Percentiles rank a stretch among this genome's conserved stretches.
These are phyloP conservation scores for Tiaroga cobitis DNA, from an alignment of 2,797 vertebrate species.

Conservation along the genomic window DNA sequence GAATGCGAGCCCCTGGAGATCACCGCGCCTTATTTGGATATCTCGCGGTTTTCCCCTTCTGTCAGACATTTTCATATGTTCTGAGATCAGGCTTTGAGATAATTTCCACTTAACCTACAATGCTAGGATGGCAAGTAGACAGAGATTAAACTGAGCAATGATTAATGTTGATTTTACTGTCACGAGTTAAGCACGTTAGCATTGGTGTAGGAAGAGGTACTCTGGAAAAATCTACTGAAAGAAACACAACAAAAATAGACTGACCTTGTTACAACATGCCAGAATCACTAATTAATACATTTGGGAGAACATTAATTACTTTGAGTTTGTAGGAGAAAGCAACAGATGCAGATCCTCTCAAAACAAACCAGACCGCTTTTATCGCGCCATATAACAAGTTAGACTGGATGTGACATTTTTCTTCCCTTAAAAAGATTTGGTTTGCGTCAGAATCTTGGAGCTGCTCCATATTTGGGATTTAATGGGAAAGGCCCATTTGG, in stretches of 20 bases:
- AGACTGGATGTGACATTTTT: conserved; percentile 18
- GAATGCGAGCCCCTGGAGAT: conserved; percentile 21
- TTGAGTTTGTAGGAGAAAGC: not conserved
- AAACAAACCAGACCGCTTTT: conserved; percentile 11
- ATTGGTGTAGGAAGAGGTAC: not conserved
- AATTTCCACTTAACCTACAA: not conserved
- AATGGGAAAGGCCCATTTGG: conserved; percentile 42
- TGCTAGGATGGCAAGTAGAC: not conserved
- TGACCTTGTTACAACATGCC: conserved; percentile 25
- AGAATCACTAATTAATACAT: conserved; percentile 22
- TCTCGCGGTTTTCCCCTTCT: conserved; percentile 11
- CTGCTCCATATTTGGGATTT: conserved; percentile 41
- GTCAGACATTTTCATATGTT: conserved; percentile 6
- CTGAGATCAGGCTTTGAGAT: conserved; percentile 25
- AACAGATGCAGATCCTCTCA: conserved; percentile 3
- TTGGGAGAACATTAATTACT: conserved; percentile 35
- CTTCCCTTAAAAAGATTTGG: conserved; percentile 9
- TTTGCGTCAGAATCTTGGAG: conserved; percentile 10
- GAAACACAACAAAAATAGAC: conserved; percentile 21
- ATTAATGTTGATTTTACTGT: conserved; percentile 5
- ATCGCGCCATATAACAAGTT: not conserved
- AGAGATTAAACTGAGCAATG: not conserved
- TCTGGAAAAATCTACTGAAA: not conserved
- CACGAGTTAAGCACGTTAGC: not conserved
- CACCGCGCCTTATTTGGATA: conserved; percentile 29